Conservation (phyloP, 2,888 invertebrate genomes). For the Stramonita haemastoma region DNA sequence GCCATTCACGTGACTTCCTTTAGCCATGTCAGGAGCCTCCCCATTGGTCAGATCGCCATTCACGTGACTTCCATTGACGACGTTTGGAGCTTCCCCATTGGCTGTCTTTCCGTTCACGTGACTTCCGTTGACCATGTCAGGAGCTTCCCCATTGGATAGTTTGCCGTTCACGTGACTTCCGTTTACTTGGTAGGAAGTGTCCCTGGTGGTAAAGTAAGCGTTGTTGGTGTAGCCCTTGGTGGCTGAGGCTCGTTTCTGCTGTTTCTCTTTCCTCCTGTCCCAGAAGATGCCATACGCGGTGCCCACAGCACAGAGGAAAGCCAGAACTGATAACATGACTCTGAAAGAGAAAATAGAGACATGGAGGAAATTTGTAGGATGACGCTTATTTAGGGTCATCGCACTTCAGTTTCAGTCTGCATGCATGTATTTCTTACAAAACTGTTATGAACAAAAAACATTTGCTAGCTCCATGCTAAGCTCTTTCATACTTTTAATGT, state of each 20-base stretch:
- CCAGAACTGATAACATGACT: not conserved
- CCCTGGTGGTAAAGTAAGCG: not conserved
- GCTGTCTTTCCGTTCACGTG: not conserved
- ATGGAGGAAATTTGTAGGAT: too few species aligned
- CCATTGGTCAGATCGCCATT: not conserved
- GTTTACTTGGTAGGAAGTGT: not conserved
- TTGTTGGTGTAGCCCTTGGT: not conserved
- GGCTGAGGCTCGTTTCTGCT: too few species aligned
- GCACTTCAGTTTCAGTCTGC: too few species aligned
- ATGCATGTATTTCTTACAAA: too few species aligned
- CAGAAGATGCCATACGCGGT: not conserved
- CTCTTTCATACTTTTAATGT: too few species aligned
- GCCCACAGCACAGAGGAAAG: not conserved
- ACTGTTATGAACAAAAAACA: too few species aligned
- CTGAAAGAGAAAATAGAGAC: not conserved
- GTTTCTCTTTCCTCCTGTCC: not conserved
- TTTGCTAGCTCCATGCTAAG: too few species aligned
- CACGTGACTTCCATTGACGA: not conserved
- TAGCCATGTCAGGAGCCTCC: not conserved
- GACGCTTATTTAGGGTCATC: too few species aligned
- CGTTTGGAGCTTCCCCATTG: not conserved
- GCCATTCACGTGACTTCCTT: not conserved
- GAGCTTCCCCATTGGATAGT: not conserved
- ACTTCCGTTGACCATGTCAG: not conserved
- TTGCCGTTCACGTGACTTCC: not conserved